phyloP scores from a whole-genome alignment of 2,797 vertebrate species.

The Lycodopsis pacificus region DNA sequence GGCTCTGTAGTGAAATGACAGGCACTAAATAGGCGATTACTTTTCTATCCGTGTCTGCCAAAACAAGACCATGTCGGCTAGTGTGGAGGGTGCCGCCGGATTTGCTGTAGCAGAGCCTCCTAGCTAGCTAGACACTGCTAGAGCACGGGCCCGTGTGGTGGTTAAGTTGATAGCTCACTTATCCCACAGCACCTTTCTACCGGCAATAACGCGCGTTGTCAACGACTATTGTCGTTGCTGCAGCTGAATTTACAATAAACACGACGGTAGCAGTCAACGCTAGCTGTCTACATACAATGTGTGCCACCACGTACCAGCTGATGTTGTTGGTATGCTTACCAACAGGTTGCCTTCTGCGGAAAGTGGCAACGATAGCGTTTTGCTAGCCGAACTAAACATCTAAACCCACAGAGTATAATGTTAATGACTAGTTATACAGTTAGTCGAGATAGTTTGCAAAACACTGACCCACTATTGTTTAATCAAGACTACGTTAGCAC shows the following conservation, averaged over 20 bases:
- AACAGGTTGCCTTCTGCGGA: slow-evolving; percentile 60
- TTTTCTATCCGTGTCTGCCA: not conserved
- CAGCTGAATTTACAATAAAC: not conserved
- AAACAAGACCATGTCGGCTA: not conserved
- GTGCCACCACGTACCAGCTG: not conserved
- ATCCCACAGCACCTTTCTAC: not conserved
- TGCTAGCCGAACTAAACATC: not conserved
- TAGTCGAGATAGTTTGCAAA: not conserved
- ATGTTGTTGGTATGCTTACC: slow-evolving; percentile 44
- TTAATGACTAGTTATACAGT: accelerated
- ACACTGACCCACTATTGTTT: not conserved
- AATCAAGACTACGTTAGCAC: not conserved
- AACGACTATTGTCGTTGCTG: not conserved
- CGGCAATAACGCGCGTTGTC: not conserved
- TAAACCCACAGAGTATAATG: accelerated
- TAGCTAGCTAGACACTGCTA: not conserved
- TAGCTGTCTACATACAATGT: not conserved
- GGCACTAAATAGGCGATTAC: not conserved
- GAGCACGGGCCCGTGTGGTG: slow-evolving; percentile 14
- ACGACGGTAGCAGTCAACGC: not conserved
- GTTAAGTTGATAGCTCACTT: slow-evolving; percentile 19
- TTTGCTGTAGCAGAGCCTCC: slow-evolving; percentile 8
- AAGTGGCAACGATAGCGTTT: not conserved
- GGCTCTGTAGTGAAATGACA: not conserved
- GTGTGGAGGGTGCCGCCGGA: not conserved